Evolutionary conservation across 2,888 invertebrate genomes (phyloP).

Genomic region (Lamellibrachia columna): DNA sequence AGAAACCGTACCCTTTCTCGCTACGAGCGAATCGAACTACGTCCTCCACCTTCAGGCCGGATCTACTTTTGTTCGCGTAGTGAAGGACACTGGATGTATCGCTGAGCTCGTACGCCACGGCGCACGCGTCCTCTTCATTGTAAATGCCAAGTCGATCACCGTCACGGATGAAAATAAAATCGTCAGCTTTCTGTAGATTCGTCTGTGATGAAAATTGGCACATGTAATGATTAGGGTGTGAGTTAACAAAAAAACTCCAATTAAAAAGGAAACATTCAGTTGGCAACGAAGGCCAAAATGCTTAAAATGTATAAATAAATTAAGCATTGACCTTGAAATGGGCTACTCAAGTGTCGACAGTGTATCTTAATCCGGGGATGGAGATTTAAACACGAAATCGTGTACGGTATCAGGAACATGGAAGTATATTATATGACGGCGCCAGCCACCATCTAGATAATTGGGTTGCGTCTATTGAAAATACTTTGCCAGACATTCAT

Average conservation of each 20-base stretch:
- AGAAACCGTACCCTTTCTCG: not conserved
- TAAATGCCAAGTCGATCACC: conserved; percentile 9
- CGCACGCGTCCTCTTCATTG: conserved; percentile 16
- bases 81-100: not conserved
- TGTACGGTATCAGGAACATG: no score
- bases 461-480: no score
- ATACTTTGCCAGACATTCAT: no score
- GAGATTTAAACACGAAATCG: no score
- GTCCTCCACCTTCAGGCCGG: not conserved
- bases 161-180: not conserved
- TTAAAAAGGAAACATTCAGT: not conserved
- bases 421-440: no score
- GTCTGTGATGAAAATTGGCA: not conserved
- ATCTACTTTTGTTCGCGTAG: not conserved
- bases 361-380: no score
- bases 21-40: not conserved
- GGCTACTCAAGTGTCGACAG: no score
- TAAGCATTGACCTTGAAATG: no score
- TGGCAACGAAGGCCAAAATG: not conserved
- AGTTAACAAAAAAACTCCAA: not conserved
- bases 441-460: no score
- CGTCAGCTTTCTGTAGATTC: not conserved
- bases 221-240: not conserved
- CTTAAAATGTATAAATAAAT: not conserved
- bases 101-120: not conserved